Evolutionary conservation across 1,140 invertebrate species (phyloP).

Genomic region (Colletes gigas): DNA sequence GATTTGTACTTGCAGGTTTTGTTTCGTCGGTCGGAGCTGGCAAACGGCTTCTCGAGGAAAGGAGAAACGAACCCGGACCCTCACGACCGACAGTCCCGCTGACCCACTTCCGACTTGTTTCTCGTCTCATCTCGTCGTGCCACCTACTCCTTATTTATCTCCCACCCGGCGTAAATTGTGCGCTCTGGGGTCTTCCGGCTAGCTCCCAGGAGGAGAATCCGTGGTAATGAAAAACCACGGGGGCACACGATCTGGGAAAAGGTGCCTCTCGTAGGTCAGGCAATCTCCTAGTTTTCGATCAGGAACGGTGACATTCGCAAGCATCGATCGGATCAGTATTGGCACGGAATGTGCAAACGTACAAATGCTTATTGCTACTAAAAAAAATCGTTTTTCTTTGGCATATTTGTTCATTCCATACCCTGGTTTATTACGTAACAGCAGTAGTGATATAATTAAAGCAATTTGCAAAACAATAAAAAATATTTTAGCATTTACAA

Average conservation of each 20-base stretch:
- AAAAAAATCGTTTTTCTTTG: too few relatives aligned
- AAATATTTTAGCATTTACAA: too few relatives aligned
- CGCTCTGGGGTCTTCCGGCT: conserved; percentile 37
- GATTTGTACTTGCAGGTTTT: background rate
- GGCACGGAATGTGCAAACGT: too few relatives aligned
- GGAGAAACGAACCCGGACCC: conserved; percentile 73
- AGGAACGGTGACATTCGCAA: background rate
- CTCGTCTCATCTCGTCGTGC: conserved; percentile 64
- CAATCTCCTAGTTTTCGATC: background rate
- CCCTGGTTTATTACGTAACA: too few relatives aligned
- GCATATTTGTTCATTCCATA: too few relatives aligned
- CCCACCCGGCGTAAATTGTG: conserved; percentile 37
- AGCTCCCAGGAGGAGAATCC: conserved; percentile 34
- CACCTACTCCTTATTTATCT: conserved; percentile 67
- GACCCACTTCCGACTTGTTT: conserved; percentile 73
- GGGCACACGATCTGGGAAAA: conserved; percentile 11
- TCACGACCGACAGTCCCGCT: conserved; percentile 74
- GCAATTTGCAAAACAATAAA: too few relatives aligned
- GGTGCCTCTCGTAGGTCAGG: conserved; percentile 1
- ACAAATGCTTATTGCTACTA: too few relatives aligned
- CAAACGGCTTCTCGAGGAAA: conserved; percentile 24
- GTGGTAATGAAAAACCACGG: conserved; percentile 38
- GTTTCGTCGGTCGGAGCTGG: conserved; percentile 16
- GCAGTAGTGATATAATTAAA: too few relatives aligned
- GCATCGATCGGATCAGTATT: too few relatives aligned